Evolutionary conservation across 2,797 vertebrate species (phyloP), one percentile per base, ranked within the genome.

Genomic region (Rhabdophis nuchalis): DNA sequence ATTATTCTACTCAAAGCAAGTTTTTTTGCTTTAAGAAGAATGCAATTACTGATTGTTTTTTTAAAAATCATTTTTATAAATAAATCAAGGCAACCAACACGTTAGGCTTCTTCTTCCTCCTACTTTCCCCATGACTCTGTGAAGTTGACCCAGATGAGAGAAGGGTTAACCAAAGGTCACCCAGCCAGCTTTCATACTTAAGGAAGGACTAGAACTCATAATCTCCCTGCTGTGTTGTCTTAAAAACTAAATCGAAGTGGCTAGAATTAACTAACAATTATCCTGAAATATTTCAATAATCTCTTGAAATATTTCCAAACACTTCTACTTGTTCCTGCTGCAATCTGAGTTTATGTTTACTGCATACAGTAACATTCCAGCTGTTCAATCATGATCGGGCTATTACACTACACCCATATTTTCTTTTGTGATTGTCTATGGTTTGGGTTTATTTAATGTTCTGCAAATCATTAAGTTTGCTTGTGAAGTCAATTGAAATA

Each of bases 1-100:
- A 72, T 93, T 95, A 93, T 46, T 89, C 50, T 87, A 86, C 41
- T 72, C 52, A 14, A 91, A 89, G 52, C 53, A 91, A 88, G 32
- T 72, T 18, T 32, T n/a, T 72, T 36, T 36, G n/a, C 16, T 72
- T 72, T 58, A 91, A 52, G 32, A 36, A 50, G 14, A 53, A 36
- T 32, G 64, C 32, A 72, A 72, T 72, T 36, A 72, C 64, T 72
- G 32, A 36, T 18, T 18, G 5, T 36, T 36, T 72, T 36, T 72
- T 52, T 52, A 52, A 52, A 53, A 46, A 72, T 72, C n/a, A 72
- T 72, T 72, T 72, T 72, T 72, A 72, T 36, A 72, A 72, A 6
- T 20, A 72, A 72, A 72, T 72, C 64, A 72, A 72, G n/a, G 64
- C n/a, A 72, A 5, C 32, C 36, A 72, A 72, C 36, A 72, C 16